A percentile compares a stretch with the other conserved stretches of the same genome.
Conservation (phyloP, 2,113 vertebrate species). For the Calonectris borealis region DNA sequence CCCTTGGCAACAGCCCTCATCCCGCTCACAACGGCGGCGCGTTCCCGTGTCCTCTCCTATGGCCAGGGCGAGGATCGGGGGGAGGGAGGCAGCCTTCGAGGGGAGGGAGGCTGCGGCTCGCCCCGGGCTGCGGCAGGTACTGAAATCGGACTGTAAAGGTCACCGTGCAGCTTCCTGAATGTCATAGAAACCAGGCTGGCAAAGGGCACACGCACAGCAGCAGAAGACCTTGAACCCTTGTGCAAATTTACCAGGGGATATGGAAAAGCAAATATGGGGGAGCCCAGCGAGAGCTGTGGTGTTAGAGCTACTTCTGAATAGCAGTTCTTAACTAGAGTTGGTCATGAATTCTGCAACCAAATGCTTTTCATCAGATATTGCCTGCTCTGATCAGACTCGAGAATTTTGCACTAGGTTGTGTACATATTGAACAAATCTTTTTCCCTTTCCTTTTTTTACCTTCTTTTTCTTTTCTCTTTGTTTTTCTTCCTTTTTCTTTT, state of each 20-base stretch:
- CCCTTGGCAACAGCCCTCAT: background rate
- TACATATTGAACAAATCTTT: background rate
- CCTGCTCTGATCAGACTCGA: background rate
- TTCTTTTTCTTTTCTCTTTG: too few species aligned
- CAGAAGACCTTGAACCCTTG: conserved; percentile 31
- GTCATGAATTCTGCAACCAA: background rate
- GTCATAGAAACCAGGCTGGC: background rate
- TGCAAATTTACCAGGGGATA: conserved; percentile 28
- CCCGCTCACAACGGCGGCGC: accelerated
- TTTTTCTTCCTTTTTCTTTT: background rate
- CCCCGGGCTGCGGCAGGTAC: background rate
- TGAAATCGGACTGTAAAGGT: background rate
- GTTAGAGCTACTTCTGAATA: background rate
- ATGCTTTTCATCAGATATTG: background rate
- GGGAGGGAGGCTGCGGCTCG: background rate
- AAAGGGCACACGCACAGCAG: background rate
- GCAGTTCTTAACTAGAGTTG: background rate
- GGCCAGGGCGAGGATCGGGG: background rate
- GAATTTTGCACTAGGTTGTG: background rate
- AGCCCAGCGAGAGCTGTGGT: background rate
- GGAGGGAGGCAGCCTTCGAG: background rate
- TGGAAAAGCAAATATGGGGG: conserved; percentile 41
- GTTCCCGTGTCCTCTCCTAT: accelerated
- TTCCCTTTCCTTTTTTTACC: background rate
- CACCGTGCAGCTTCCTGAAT: background rate